Evolutionary conservation across 2,888 invertebrate genomes (phyloP).

Genomic region (Parnassius orleans): DNA sequence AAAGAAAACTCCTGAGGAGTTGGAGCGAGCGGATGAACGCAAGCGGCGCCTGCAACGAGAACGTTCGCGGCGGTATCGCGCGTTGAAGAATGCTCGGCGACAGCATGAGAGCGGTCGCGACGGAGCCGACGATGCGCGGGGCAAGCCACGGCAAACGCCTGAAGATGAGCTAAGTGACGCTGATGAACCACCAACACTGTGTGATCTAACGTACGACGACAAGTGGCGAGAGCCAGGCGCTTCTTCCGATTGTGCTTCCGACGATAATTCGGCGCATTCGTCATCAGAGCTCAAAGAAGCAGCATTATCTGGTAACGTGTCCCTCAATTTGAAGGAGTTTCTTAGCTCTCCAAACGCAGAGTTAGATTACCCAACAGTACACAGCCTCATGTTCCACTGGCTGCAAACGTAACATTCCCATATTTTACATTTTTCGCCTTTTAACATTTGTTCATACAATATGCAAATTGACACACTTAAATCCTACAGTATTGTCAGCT

Average conservation of each 20-base stretch:
- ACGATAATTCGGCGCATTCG: constrained; percentile 71
- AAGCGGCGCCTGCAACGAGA: constrained; percentile 71
- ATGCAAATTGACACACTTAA: constrained; percentile 33
- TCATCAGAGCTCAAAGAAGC: constrained; percentile 53
- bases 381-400: constrained; percentile 79
- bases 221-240: constrained; percentile 57
- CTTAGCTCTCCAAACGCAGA: constrained; percentile 70
- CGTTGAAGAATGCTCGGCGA: constrained; percentile 69
- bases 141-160: constrained; percentile 49
- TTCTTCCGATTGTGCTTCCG: constrained; percentile 67
- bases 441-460: constrained; percentile 40
- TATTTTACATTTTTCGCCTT: constrained; percentile 31
- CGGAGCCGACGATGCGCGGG: constrained; percentile 50
- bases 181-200: constrained; percentile 72
- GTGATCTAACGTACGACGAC: constrained; percentile 65
- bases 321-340: constrained; percentile 62
- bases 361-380: constrained; percentile 73
- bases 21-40: constrained; percentile 71
- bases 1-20: constrained; percentile 70
- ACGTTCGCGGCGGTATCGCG: constrained; percentile 68
- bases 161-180: constrained; percentile 68
- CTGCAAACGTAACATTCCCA: constrained; percentile 69
- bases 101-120: constrained; percentile 63
- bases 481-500: constrained; percentile 23
- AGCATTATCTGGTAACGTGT: constrained; percentile 41